Base-by-base conservation (phyloP, 2,797 vertebrate genomes). In the Hypotaenidia philippensis region DNA sequence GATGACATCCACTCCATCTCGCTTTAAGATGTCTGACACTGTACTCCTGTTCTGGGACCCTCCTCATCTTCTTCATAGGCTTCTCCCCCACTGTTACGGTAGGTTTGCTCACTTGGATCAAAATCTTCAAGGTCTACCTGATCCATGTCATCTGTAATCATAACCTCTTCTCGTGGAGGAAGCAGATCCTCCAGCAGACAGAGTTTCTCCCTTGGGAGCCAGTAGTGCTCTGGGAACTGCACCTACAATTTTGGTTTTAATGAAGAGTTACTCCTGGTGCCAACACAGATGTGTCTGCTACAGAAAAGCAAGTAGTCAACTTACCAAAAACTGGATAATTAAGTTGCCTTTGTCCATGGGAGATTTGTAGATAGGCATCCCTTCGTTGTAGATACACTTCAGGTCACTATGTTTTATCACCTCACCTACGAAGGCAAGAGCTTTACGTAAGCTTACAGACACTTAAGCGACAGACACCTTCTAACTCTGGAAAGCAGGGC, bases 81-180 rank as follows among this genome's bases (percentile, higher is more conserved):
- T 90, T 99, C 99, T 45, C 98, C 95, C 0, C 82, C 49, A 14
- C 98, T 98, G 91, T 97, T 96, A 60, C 93, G 97, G 94, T 96
- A 98, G 85, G 97, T 97, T 79, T 99, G 98, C 41, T 98, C 97
- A 2, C 52, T 94, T 19, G 94, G 93, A 38, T 98, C 98, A 40
- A 98, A 98, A n/a, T 99, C 99, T 74, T 97, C 96, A 34, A 99
- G 98, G 12, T 99, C 98, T 20, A 99, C 99, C 90, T 99, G 99
- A 91, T 99, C 99, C 99, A 99, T 99, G 71, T 99, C 99, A 1
- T 99, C 99, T 1, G 99, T 98, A 21, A 99, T 21, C 97, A 98
- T 98, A 41, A 99, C 91, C 14, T 99, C 98, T 65, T 99, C 98
- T 90, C 99, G 97, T 3, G 98, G 97, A 11, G 99, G 99, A 60